A percentile compares a stretch with the other conserved stretches of the same genome.
phyloP scores from a whole-genome alignment of 2,888 invertebrate genomes.

The Hypomecis atomaria region DNA sequence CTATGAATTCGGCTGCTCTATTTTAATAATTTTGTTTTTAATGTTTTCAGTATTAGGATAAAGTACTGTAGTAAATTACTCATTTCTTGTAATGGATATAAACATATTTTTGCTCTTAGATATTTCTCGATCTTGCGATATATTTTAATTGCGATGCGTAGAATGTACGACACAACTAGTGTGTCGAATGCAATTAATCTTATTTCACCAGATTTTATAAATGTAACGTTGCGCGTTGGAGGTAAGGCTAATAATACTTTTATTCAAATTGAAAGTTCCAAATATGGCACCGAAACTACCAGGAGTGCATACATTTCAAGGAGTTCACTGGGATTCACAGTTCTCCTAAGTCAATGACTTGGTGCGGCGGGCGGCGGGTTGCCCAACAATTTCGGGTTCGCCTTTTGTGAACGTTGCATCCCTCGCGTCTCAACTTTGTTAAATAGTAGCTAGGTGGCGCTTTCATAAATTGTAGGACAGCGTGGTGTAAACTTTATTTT shows the following conservation, averaged over 20 bases:
- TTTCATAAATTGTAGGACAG: constrained; percentile 14
- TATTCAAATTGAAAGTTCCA: constrained; percentile 62
- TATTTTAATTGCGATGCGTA: background rate
- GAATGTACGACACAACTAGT: background rate
- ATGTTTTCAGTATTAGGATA: background rate
- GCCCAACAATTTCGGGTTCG: constrained; percentile 19
- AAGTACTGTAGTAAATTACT: background rate
- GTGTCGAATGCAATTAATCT: background rate
- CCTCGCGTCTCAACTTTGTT: constrained; percentile 20
- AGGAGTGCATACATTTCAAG: constrained; percentile 60
- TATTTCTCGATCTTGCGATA: no score
- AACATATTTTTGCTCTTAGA: no score
- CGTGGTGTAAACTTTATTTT: background rate
- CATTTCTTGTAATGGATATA: no score
- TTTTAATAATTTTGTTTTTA: constrained; percentile 14
- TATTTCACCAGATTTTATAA: background rate
- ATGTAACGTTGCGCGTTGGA: no score
- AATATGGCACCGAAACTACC: constrained; percentile 76
- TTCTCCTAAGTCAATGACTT: constrained; percentile 27
- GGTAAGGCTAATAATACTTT: background rate
- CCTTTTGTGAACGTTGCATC: constrained; percentile 16
- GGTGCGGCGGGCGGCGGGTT: background rate
- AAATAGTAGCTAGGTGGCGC: constrained; percentile 32
- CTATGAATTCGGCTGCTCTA: constrained; percentile 57
- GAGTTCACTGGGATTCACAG: constrained; percentile 46